Conservation (phyloP, 1,140 invertebrate species). For the Paramacrobiotus metropolitanus region DNA sequence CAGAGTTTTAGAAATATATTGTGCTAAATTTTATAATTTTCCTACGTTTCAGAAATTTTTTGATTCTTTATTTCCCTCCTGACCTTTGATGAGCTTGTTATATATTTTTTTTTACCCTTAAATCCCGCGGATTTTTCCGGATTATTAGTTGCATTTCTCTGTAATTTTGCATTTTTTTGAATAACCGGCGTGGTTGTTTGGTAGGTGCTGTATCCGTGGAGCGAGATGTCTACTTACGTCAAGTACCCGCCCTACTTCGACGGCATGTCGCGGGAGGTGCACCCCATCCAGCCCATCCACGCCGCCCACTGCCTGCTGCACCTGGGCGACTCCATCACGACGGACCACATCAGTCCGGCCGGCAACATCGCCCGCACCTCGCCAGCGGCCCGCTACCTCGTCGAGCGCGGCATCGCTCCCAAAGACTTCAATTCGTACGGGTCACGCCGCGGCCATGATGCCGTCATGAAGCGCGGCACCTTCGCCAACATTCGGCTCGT, state of each 20-base stretch:
- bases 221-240: constrained; percentile 71
- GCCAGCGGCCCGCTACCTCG: constrained; percentile 59
- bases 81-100: too few relatives aligned
- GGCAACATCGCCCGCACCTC: constrained; percentile 85
- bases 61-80: too few relatives aligned
- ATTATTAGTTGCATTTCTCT: too few relatives aligned
- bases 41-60: too few relatives aligned
- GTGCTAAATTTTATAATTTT: too few relatives aligned
- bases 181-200: too few relatives aligned
- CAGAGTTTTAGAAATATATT: too few relatives aligned
- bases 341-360: constrained; percentile 94
- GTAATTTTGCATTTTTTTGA: too few relatives aligned
- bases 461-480: constrained; percentile 82
- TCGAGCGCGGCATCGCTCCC: constrained; percentile 38
- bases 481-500: constrained; percentile 92
- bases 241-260: constrained; percentile 92
- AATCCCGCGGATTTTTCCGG: too few relatives aligned
- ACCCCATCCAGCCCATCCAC: constrained; percentile 21
- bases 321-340: constrained; percentile 83
- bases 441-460: constrained; percentile 81
- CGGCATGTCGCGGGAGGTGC: constrained; percentile 34
- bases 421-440: constrained; percentile 96
- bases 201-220: constrained; percentile 85
- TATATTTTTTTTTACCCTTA: too few relatives aligned
- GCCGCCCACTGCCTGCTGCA: constrained; percentile 55